Conservation (phyloP, 2,888 invertebrate genomes). For the Lycophotia porphyrea region DNA sequence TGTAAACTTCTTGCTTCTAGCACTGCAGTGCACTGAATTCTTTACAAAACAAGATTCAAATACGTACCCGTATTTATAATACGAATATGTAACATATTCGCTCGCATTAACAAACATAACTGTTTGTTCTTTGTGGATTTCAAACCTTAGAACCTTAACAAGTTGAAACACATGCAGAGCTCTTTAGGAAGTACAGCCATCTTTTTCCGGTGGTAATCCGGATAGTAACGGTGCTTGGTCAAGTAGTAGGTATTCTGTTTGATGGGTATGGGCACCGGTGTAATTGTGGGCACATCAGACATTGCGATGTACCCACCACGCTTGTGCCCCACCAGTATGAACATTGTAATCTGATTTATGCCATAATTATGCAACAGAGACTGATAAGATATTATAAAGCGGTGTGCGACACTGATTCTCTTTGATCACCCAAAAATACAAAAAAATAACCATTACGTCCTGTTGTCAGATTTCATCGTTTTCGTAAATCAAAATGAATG, state of each 20-base stretch:
- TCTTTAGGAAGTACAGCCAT: background rate
- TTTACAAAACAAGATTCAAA: background rate
- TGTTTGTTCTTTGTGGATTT: background rate
- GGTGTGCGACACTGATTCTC: background rate
- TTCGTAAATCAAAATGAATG: too few relatives aligned
- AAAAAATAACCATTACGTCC: rapidly evolving
- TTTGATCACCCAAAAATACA: background rate
- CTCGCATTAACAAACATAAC: background rate
- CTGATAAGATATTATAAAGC: background rate
- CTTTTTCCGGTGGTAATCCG: background rate
- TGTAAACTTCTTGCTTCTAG: background rate
- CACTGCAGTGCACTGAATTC: background rate
- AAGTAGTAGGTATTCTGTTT: background rate
- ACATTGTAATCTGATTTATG: background rate
- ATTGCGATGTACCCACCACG: background rate
- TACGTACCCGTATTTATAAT: background rate
- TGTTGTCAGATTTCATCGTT: background rate
- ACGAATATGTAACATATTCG: background rate
- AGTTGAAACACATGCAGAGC: background rate
- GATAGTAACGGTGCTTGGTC: background rate
- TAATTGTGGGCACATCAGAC: background rate
- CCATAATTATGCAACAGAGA: background rate
- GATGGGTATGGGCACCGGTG: background rate
- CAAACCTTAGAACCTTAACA: too few relatives aligned
- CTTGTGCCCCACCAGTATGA: background rate